These are phyloP conservation scores for Microplitis mediator DNA, from an alignment of 1,140 invertebrate genomes.

Conservation along the genomic window DNA sequence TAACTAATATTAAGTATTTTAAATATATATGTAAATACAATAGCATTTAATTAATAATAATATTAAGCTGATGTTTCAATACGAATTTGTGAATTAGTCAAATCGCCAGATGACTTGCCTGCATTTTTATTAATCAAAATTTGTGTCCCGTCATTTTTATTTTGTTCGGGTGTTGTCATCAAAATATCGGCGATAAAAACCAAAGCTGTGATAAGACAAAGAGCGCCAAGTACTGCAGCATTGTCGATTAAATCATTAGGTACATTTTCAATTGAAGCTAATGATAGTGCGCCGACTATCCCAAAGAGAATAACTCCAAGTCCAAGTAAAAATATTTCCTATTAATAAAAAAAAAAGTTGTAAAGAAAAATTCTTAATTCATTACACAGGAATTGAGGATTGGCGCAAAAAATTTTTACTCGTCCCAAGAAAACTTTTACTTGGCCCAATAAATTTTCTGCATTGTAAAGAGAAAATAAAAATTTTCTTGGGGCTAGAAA, in stretches of 20 bases:
- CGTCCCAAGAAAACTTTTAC: too few relatives aligned
- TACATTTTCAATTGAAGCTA: conserved; percentile 73
- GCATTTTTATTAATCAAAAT: conserved; percentile 45
- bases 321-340: conserved; percentile 71
- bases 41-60: background rate
- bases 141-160: conserved; percentile 44
- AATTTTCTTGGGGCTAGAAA: too few relatives aligned
- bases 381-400: too few relatives aligned
- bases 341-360: conserved; percentile 22
- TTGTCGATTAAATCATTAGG: conserved; percentile 72
- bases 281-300: conserved; percentile 70
- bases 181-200: conserved; percentile 70
- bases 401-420: too few relatives aligned
- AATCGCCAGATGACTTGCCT: conserved; percentile 39
- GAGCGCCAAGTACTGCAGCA: conserved; percentile 70
- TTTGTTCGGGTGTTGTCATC: conserved; percentile 46
- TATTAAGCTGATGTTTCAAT: conserved; percentile 23
- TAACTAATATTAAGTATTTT: background rate
- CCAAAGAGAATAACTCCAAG: conserved; percentile 72
- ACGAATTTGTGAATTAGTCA: conserved; percentile 22
- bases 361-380: too few relatives aligned
- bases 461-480: too few relatives aligned
- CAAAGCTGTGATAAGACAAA: conserved; percentile 71
- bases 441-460: too few relatives aligned
- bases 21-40: background rate